Evolutionary conservation across 2,797 vertebrate species (phyloP).

Genomic region (Okamejei kenojei): DNA sequence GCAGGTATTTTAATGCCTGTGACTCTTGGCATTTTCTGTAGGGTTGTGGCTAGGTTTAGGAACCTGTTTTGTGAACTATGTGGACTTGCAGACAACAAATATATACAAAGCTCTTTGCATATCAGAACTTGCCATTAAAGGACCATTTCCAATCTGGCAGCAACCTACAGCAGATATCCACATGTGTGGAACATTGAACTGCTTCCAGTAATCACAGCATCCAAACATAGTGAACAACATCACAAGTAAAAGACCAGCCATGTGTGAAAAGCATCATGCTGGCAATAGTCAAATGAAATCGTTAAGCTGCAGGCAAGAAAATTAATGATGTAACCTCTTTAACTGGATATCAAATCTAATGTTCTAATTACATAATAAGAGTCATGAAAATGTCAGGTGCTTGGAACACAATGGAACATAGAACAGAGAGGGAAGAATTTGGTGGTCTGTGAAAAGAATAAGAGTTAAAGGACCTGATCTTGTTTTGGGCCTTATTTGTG

Average conservation of each 20-base stretch:
- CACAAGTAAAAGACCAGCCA: neutral
- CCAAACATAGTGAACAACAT: neutral
- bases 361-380: neutral
- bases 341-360: constrained; percentile 9
- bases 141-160: neutral
- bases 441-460: neutral
- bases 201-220: constrained; percentile 12
- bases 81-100: neutral
- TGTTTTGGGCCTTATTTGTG: neutral
- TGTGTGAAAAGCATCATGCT: neutral
- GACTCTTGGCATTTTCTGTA: neutral
- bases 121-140: neutral
- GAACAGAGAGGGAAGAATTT: neutral
- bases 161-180: neutral
- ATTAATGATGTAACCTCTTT: neutral
- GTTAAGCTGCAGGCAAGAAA: neutral
- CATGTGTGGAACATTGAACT: neutral
- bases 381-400: neutral
- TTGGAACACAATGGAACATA: neutral
- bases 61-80: neutral
- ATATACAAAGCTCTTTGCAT: neutral
- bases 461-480: neutral
- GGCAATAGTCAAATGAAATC: constrained; percentile 14
- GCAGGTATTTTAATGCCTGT: neutral
- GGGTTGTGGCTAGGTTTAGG: neutral